Evolutionary conservation across 2,113 vertebrate species (phyloP), one percentile per base, ranked within the genome.

Genomic region (Rhinoderma darwinii): DNA sequence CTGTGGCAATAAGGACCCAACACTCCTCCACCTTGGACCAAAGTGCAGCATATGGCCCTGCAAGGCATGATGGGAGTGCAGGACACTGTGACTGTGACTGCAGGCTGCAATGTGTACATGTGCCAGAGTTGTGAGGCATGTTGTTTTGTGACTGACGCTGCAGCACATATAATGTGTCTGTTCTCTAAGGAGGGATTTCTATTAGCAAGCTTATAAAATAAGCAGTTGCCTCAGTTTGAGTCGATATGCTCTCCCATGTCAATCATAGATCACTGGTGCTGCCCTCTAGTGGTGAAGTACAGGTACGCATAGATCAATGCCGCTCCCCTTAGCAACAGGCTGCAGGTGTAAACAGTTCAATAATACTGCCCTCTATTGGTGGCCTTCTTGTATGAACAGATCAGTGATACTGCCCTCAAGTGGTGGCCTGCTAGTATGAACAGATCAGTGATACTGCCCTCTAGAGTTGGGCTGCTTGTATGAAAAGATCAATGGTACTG

Each of bases 11-110:
- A 84, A 84, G 25, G 54, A 81, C 66, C 66, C 39, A 5, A 14
- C 35, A 37, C 76, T 9, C 61, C 59, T 79, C 59, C 84, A 54
- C 43, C 76, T 79, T 17, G 84, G 84, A 86, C 84, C 76, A 86
- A 86, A 80, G 61, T 56, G 37, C 76, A 80, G 84, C 84, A 17
- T 78, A 56, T 15, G 35, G 14, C 37, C 68, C 43, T 43, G 61
- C 43, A 80, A 56, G 44, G 47, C 32, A 30, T 37, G 61, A 30
- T 43, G 76, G n/a, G 11, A 43, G 63, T 30, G 70, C 50, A 41
- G 47, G 50, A 75, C 47, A 35, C 51, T 54, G 47, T 54, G 63
- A 35, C 51, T 54, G 47, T 54, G 63, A 30, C 43, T 37, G 27
- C 30, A 72, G 43, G 43, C 66, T n/a, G 39, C 37, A 43, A 56